Conservation (phyloP, 2,797 vertebrate species). For the Galago senegalensis region DNA sequence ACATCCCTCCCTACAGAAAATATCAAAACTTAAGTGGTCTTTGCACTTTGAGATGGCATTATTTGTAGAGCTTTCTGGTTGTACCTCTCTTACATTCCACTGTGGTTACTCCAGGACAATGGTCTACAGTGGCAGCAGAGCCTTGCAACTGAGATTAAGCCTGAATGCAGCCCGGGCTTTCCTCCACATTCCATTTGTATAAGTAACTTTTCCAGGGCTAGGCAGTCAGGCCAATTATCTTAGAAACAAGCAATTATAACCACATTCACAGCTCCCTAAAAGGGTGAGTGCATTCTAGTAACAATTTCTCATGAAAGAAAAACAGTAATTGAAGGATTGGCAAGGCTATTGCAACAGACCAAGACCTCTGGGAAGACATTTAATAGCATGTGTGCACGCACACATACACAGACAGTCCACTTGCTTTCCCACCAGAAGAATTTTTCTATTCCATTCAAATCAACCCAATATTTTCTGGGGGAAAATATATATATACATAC, state of each 20-base stretch:
- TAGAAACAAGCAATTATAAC: conserved; percentile 82
- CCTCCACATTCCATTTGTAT: conserved; percentile 49
- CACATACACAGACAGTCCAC: neutral
- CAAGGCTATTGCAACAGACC: conserved; percentile 74
- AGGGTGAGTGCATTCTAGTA: conserved; percentile 78
- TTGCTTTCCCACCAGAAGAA: conserved; percentile 55
- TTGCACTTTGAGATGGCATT: neutral
- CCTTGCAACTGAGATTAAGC: neutral
- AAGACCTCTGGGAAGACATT: conserved; percentile 74
- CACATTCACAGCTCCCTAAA: conserved; percentile 81
- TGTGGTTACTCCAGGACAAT: neutral
- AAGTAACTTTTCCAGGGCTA: conserved; percentile 76
- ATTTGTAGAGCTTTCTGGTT: neutral
- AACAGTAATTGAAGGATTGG: conserved; percentile 83
- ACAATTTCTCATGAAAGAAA: conserved; percentile 81
- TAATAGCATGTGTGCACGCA: neutral
- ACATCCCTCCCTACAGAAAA: neutral
- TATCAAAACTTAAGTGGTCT: conserved; percentile 3
- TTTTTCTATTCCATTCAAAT: conserved; percentile 38
- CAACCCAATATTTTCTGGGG: conserved; percentile 17
- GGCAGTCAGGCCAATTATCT: conserved; percentile 79
- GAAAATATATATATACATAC: neutral
- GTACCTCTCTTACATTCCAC: neutral
- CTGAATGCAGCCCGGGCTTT: conserved; percentile 48
- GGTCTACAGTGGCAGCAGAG: neutral